A percentile compares a stretch with the other conserved stretches of the same genome.
These are phyloP conservation scores for Addax nasomaculatus DNA, from an alignment of 2,113 vertebrate species.

Conservation along the genomic window DNA sequence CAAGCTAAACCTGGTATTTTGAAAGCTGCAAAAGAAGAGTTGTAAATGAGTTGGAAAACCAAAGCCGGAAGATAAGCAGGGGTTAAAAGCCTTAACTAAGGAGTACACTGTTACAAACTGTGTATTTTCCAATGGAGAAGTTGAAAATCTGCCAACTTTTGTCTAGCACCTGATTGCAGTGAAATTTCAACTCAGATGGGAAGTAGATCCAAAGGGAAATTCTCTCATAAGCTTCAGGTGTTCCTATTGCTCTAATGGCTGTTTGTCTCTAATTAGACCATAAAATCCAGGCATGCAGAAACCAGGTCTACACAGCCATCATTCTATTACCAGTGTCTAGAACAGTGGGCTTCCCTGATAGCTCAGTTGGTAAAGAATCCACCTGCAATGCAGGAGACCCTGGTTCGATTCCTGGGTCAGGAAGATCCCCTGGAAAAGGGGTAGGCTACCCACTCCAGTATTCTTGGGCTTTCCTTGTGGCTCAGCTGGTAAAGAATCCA, in stretches of 20 bases:
- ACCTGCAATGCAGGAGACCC: neutral
- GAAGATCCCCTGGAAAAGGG: neutral
- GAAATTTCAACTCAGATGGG: neutral
- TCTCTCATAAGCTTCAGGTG: neutral
- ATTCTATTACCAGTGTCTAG: neutral
- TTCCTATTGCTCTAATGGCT: neutral
- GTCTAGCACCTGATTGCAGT: neutral
- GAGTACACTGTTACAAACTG: neutral
- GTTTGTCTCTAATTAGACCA: neutral
- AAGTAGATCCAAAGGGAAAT: neutral
- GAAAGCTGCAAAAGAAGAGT: neutral
- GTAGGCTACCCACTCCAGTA: neutral
- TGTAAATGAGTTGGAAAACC: neutral
- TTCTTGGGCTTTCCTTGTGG: neutral
- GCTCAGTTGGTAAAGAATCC: neutral
- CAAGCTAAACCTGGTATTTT: neutral
- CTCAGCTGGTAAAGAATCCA: neutral
- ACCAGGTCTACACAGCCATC: neutral
- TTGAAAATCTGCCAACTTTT: neutral
- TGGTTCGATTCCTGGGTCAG: neutral
- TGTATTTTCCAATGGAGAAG: neutral
- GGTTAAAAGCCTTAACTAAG: neutral
- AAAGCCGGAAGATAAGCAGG: neutral
- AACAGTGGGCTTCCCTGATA: neutral
- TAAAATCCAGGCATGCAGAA: neutral